Evolutionary conservation across 2,797 vertebrate species (phyloP), one percentile per base, ranked within the genome.

Genomic region (Salarias fasciatus): DNA sequence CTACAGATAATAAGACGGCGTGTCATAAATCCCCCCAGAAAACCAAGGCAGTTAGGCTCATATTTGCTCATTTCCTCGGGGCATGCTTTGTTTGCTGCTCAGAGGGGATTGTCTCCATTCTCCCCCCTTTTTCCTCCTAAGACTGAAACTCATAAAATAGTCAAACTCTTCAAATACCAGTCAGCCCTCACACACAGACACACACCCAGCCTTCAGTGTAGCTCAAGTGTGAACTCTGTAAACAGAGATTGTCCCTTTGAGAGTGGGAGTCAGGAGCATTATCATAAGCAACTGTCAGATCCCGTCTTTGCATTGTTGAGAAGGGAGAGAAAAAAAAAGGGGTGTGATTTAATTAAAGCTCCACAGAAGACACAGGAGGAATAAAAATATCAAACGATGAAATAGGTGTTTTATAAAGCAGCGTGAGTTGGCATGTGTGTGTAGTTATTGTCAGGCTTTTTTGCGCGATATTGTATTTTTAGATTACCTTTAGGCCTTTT

Each of bases 271-370:
- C 71, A 67, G 79, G 71, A 77, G 76, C 52, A 77, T 84, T 85
- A 81, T 83, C 80, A 72, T 74, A 82, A 78, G 79, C 69, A 85
- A 81, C 88, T 84, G 86, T 90, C 87, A 85, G 38, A 80, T 76
- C 60, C 37, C 54, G 51, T 84, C 75, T 81, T 70, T 77, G 82
- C 75, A 63, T 82, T 82, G 74, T 82, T 79, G 86, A 79, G 60
- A 69, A 65, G 72, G 64, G 61, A 42, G 8, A 35, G 6, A 18
- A 42, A 44, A 8, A 42, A 60, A 57, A 58, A 61, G 63, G 49
- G 11, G 37, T 46, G 47, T 71, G 58, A 83, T 88, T 87, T 85
- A 83, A 90, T 90, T 85, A 86, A 85, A 82, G 53, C 63, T 38
- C 44, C 58, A 56, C 67, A 43, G 13, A 78, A 52, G 61, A 49